Evolutionary conservation across 2,888 invertebrate species (phyloP).

Genomic region (Clepsis dumicolana): DNA sequence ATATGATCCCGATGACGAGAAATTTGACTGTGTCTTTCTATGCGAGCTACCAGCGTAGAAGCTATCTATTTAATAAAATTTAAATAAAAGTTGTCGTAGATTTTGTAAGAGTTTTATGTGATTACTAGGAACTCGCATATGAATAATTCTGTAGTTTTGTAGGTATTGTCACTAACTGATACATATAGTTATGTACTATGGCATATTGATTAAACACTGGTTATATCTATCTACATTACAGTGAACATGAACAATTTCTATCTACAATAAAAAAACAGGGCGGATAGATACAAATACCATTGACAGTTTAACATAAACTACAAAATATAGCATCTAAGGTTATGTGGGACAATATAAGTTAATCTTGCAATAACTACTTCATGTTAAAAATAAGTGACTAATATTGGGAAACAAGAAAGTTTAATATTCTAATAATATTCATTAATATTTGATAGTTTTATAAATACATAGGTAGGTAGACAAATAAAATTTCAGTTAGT

Average conservation of each 20-base stretch:
- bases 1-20: not conserved
- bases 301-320: slow-evolving; percentile 24
- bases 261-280: slow-evolving; percentile 24
- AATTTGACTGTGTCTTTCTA: not conserved
- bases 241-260: slow-evolving; percentile 29
- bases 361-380: slow-evolving; percentile 22
- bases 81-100: not conserved
- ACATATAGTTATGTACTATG: slow-evolving; percentile 32
- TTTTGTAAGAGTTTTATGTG: not conserved
- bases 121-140: not conserved
- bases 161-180: not conserved
- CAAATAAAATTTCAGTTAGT: not conserved
- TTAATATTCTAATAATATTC: not conserved
- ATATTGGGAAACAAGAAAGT: not conserved
- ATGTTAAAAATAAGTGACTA: slow-evolving; percentile 14
- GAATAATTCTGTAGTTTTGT: not conserved
- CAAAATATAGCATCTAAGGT: slow-evolving; percentile 13
- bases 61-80: not conserved
- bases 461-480: not conserved
- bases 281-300: slow-evolving; percentile 36
- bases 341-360: slow-evolving; percentile 21
- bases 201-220: slow-evolving; percentile 24
- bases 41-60: not conserved
- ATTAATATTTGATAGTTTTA: not conserved
- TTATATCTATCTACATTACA: slow-evolving; percentile 39